phyloP scores from a whole-genome alignment of 1,140 invertebrate genomes.

The Apis laboriosa region DNA sequence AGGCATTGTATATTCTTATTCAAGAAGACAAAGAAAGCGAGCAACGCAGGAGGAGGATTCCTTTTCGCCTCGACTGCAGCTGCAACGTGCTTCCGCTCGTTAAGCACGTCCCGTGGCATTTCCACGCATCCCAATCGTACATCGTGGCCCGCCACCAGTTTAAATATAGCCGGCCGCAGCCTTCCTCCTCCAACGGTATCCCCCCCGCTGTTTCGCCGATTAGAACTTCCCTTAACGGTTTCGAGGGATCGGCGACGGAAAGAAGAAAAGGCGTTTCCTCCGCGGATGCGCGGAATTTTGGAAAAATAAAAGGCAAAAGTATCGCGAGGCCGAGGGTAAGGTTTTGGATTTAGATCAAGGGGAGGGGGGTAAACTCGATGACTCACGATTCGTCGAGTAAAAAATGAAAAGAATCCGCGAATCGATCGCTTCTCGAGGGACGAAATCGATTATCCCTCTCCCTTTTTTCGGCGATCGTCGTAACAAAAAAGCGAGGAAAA shows the following conservation, averaged over 20 bases:
- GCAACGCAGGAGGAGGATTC: not conserved
- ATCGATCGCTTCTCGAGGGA: not conserved
- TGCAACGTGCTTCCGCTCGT: slow-evolving; percentile 68
- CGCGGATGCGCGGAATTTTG: not conserved
- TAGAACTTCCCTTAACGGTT: slow-evolving; percentile 26
- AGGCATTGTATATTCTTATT: not conserved
- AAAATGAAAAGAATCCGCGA: not conserved
- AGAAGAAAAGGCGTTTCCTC: not conserved
- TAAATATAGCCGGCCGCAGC: slow-evolving; percentile 60
- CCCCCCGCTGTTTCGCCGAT: slow-evolving; percentile 28
- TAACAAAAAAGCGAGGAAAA: slow-evolving; percentile 31
- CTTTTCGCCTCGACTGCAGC: slow-evolving; percentile 51
- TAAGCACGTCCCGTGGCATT: slow-evolving; percentile 64
- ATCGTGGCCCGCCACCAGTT: slow-evolving; percentile 43
- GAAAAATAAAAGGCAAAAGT: not conserved
- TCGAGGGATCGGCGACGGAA: not conserved
- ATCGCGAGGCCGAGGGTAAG: not conserved
- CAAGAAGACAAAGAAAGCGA: slow-evolving; percentile 9
- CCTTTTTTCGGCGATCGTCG: not conserved
- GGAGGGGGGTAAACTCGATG: not conserved
- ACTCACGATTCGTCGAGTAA: not conserved
- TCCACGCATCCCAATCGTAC: slow-evolving; percentile 65
- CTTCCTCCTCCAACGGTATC: slow-evolving; percentile 34
- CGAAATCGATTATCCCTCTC: not conserved
- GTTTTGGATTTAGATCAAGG: not conserved